Evolutionary conservation across 1,140 invertebrate genomes (phyloP).

Genomic region (Sinella curviseta): DNA sequence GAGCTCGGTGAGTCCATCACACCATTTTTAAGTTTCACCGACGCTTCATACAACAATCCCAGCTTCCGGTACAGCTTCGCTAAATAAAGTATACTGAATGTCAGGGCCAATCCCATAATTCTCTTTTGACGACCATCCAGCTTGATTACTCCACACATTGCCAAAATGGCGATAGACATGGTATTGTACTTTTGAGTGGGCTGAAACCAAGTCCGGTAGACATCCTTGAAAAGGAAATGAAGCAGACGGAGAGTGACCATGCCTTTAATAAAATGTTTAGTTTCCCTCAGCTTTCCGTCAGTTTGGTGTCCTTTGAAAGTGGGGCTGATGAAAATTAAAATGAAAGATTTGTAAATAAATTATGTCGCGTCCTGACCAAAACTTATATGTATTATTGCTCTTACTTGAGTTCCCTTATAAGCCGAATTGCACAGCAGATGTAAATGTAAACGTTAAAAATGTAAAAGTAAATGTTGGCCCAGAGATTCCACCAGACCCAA

Average conservation of each 20-base stretch:
- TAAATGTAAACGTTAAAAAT: background rate
- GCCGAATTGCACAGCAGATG: background rate
- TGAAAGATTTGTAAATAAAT: background rate
- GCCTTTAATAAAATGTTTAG: background rate
- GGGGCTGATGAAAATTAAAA: slow-evolving; percentile 11
- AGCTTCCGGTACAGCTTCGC: background rate
- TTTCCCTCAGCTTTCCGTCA: background rate
- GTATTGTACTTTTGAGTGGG: background rate
- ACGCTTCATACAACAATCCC: slow-evolving; percentile 16
- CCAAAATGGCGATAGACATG: background rate
- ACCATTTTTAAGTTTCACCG: background rate
- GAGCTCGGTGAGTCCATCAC: background rate
- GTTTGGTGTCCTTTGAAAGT: background rate
- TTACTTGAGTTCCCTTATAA: background rate
- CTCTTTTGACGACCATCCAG: slow-evolving; percentile 7
- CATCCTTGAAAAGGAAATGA: background rate
- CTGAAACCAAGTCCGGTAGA: background rate
- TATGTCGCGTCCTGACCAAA: background rate
- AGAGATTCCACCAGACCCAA: slow-evolving; percentile 12
- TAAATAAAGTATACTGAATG: slow-evolving; percentile 12
- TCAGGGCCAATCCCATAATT: slow-evolving; percentile 9
- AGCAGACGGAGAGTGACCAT: background rate
- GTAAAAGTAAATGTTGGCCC: slow-evolving; percentile 11
- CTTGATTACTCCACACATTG: slow-evolving; percentile 4
- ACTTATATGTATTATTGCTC: background rate